Conservation (phyloP, 2,113 vertebrate species). For the Bubo bubo region DNA sequence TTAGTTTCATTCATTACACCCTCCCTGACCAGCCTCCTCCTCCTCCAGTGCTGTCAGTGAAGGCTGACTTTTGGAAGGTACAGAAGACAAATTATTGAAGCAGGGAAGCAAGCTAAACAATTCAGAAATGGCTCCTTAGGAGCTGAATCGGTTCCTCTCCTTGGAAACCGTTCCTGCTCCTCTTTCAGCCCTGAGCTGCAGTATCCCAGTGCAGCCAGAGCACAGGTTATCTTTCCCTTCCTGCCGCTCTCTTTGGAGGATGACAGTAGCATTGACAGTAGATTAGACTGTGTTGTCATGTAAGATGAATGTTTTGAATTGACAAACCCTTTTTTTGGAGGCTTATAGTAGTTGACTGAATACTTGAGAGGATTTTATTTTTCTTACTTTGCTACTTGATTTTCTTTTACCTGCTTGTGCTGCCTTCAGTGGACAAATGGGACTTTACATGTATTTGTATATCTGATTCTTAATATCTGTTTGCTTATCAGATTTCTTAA, state of each 20-base stretch:
- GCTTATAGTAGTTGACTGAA: slow-evolving; percentile 37
- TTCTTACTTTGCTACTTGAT: not conserved
- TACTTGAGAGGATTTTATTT: not conserved
- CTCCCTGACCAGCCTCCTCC: not conserved
- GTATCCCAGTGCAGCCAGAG: not conserved
- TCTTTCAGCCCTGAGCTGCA: not conserved
- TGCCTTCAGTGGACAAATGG: not conserved
- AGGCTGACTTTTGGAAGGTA: not conserved
- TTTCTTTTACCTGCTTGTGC: not conserved
- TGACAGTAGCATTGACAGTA: not conserved
- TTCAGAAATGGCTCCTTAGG: slow-evolving; percentile 21
- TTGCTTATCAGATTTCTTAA: slow-evolving; percentile 20
- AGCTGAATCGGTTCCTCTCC: not conserved
- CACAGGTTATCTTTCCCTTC: slow-evolving; percentile 3
- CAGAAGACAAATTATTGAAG: not conserved
- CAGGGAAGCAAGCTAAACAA: not conserved
- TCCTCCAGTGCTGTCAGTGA: not conserved
- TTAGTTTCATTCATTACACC: not conserved
- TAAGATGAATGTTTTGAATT: slow-evolving; percentile 36
- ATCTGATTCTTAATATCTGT: slow-evolving; percentile 1
- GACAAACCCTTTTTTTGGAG: not conserved
- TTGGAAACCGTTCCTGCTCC: not conserved
- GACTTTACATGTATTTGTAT: not conserved
- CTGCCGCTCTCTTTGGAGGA: not conserved
- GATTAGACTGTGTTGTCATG: slow-evolving; percentile 35